phyloP scores from a whole-genome alignment of 2,113 vertebrate species.

The Pitta sordida region DNA sequence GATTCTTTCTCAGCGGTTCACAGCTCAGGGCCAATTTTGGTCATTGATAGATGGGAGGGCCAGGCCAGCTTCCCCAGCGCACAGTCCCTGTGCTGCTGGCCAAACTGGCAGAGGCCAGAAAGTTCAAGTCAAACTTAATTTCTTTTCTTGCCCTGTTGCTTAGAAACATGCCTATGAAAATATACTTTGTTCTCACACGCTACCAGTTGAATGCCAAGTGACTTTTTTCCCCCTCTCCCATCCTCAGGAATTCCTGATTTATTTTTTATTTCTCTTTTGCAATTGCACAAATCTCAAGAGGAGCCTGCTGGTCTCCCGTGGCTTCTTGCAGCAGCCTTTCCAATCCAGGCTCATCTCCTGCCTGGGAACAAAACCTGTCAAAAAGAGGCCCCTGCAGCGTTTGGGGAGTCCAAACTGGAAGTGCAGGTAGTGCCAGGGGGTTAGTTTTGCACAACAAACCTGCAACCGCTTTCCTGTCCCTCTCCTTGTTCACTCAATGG shows the following conservation, averaged over 20 bases:
- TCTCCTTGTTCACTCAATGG: neutral
- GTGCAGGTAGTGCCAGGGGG: neutral
- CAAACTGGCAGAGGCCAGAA: constrained; percentile 54
- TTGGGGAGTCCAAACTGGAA: constrained; percentile 15
- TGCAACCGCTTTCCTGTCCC: neutral
- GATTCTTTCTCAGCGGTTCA: neutral
- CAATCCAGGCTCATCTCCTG: neutral
- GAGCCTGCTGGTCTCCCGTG: neutral
- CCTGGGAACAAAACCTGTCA: neutral
- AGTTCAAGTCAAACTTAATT: constrained; percentile 70
- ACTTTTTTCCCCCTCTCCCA: constrained; percentile 26
- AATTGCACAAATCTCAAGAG: neutral
- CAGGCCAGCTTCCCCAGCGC: constrained; percentile 38
- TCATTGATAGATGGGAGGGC: constrained; percentile 43
- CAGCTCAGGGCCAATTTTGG: constrained; percentile 64
- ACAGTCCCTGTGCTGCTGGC: constrained; percentile 16
- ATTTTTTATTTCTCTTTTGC: constrained; percentile 50
- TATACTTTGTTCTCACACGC: constrained; percentile 65
- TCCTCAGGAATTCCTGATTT: constrained; percentile 62
- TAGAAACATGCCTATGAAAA: constrained; percentile 72
- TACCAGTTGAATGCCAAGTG: constrained; percentile 49
- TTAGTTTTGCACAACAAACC: neutral
- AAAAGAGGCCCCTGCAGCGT: constrained; percentile 32
- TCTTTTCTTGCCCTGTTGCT: constrained; percentile 65
- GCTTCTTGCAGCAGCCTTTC: neutral